phyloP scores from a whole-genome alignment of 2,888 invertebrate species.

The Spisula solida region DNA sequence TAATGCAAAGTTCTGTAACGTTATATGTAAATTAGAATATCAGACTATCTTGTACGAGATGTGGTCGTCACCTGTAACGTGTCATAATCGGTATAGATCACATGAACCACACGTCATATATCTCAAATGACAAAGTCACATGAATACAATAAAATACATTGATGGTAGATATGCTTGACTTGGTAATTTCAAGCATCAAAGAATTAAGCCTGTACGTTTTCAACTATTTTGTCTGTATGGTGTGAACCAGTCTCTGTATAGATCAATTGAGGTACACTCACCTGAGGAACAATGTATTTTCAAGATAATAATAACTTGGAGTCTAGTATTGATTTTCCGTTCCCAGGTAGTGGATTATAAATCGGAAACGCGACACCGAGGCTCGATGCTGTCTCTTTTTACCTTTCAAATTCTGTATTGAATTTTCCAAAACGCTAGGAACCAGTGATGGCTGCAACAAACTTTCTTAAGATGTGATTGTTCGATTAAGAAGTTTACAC shows the following conservation, averaged over 20 bases:
- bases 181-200: conserved; percentile 15
- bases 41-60: no score
- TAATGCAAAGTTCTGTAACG: no score
- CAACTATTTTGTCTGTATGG: conserved; percentile 2
- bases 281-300: conserved; percentile 30
- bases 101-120: no score
- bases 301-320: conserved; percentile 18
- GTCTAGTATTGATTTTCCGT: conserved; percentile 24
- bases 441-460: not conserved
- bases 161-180: not conserved
- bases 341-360: conserved; percentile 23
- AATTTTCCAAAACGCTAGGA: conserved; percentile 18
- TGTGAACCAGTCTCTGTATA: not conserved
- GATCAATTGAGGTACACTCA: conserved; percentile 25
- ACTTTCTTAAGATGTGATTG: not conserved
- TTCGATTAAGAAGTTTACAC: conserved; percentile 8
- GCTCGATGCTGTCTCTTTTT: conserved; percentile 24
- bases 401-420: conserved; percentile 26
- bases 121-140: conserved; percentile 15
- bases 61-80: no score
- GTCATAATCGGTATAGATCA: no score
- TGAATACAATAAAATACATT: not conserved
- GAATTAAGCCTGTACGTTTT: not conserved
- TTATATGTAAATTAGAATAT: no score
- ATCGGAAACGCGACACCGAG: conserved; percentile 24